Evolutionary conservation across 2,888 invertebrate species (phyloP), one percentile per base, ranked within the genome.

Genomic region (Sacculina carcini): DNA sequence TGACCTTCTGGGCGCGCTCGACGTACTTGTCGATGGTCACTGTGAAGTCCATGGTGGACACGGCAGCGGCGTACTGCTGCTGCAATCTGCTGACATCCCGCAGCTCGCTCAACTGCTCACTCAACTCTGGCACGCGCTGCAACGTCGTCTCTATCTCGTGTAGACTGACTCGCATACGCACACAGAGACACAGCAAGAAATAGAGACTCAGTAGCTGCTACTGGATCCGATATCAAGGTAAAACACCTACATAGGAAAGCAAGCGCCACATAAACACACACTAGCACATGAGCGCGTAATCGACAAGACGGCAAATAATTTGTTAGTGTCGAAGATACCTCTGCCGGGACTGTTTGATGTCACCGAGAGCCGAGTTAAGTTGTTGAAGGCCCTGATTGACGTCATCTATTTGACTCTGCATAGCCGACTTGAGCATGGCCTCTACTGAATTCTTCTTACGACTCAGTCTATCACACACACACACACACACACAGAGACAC

Each of bases 391-490:
- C 96, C 12, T 85, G 82, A 59, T 84, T 76, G 0, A 98, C 94
- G 1, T 92, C 94, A 67, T 98, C 96, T 51, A 98, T 68, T 67
- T 98, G 94, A 56, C 90, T 87, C 65, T 98, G 94, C 71, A 98
- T 87, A 1, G 92, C 92, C n/a, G 94, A 90, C 67, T 96, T 94
- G 23, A 98, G 64, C 73, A 87, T 81, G 1, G 87, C 86, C 65
- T 92, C 90, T 9, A 89, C 85, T 4, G 89, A 86, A 1, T 82
- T 80, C 69, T 87, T 81, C 59, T 82, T 80, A 53, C 80, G 71
- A 10, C 74, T 72, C 54, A 79, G 76, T 59, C 42, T 34, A 55
- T 53, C 52, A 55, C 32, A 57, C 52, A 49, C 40, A 44, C 47
- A 49, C 21, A 42, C 19, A 48, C 19, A 24, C 24, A 39, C 42